Percentiles rank a stretch among this genome's conserved stretches.
phyloP scores from a whole-genome alignment of 2,888 invertebrate genomes.

The Orthosia cruda region DNA sequence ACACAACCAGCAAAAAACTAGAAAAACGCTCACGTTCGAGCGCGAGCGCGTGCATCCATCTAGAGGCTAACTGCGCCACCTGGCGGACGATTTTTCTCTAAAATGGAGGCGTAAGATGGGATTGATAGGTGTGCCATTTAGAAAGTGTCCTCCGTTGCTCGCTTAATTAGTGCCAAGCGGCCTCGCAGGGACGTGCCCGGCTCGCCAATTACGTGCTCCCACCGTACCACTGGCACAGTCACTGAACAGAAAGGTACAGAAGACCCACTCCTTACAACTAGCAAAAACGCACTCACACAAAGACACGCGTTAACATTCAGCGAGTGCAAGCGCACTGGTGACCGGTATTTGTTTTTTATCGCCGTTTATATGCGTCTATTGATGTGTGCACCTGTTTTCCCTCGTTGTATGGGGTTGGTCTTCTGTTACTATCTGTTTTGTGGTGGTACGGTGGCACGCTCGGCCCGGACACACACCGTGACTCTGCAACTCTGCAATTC shows the following conservation, averaged over 20 bases:
- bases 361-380: neutral
- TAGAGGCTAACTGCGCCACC: slow-evolving; percentile 57
- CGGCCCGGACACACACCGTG: slow-evolving; percentile 16
- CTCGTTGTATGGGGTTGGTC: neutral
- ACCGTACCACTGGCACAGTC: slow-evolving; percentile 9
- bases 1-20: slow-evolving; percentile 37
- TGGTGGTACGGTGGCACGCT: neutral
- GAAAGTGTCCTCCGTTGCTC: slow-evolving; percentile 69
- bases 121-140: slow-evolving; percentile 76
- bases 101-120: slow-evolving; percentile 75
- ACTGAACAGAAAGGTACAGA: slow-evolving; percentile 16
- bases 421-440: neutral
- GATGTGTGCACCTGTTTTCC: neutral
- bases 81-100: slow-evolving; percentile 69
- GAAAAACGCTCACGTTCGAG: slow-evolving; percentile 44
- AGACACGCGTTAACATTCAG: too few species aligned
- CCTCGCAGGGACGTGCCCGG: slow-evolving; percentile 68
- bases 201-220: slow-evolving; percentile 54
- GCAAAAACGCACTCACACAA: neutral
- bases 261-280: neutral
- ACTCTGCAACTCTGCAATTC: slow-evolving; percentile 56
- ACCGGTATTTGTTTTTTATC: neutral
- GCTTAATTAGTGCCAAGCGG: slow-evolving; percentile 69
- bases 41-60: slow-evolving; percentile 56
- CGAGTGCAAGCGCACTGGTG: neutral